Conservation (phyloP, 2,888 invertebrate species). For the Temnothorax unifasciatus region DNA sequence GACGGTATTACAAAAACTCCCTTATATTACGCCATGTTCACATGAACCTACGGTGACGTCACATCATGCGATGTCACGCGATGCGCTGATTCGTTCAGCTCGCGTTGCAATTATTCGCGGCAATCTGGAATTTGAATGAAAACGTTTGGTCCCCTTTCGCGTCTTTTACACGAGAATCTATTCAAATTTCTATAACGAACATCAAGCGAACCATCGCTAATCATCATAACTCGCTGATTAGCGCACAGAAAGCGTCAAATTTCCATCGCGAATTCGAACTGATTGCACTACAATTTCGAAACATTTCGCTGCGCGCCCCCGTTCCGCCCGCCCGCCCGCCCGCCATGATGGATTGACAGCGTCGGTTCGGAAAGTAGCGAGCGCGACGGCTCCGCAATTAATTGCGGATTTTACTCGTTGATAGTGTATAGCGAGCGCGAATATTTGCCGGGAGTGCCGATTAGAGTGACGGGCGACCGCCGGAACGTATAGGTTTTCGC, state of each 20-base stretch:
- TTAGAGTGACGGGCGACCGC: neutral
- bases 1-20: no score
- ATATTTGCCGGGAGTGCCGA: neutral
- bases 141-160: neutral
- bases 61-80: neutral
- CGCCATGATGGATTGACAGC: neutral
- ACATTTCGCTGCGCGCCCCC: neutral
- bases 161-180: neutral
- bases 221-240: neutral
- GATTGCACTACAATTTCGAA: neutral
- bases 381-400: neutral
- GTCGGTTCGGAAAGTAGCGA: neutral
- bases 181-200: neutral
- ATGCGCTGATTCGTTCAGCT: neutral
- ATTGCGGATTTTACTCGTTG: constrained; percentile 2
- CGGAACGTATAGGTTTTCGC: neutral
- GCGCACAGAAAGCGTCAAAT: neutral
- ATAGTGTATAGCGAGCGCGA: neutral
- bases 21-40: neutral
- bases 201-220: neutral
- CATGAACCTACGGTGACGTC: neutral
- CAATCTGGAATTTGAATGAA: neutral
- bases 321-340: neutral
- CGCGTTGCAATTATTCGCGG: neutral
- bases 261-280: neutral